Conservation (phyloP, 2,888 invertebrate genomes). For the Lomographa bimaculata region DNA sequence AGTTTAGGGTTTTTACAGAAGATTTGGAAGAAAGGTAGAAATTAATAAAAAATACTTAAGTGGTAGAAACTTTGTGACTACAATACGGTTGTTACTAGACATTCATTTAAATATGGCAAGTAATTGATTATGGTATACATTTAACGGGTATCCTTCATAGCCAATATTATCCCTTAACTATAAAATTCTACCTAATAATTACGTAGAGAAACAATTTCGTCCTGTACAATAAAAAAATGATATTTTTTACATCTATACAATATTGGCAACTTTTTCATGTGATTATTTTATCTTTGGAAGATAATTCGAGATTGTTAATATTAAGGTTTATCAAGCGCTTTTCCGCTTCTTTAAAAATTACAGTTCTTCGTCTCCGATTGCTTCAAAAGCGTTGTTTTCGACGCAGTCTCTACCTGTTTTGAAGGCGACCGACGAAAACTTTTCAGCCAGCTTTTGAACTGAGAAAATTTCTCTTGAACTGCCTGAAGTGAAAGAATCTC, state of each 20-base stretch:
- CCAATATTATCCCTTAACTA: slow-evolving; percentile 28
- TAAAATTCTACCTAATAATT: slow-evolving; percentile 18
- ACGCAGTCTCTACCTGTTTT: slow-evolving; percentile 88
- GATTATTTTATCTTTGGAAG: slow-evolving; percentile 55
- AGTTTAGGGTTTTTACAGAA: no score
- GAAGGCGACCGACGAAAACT: slow-evolving; percentile 88
- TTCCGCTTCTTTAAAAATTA: no score
- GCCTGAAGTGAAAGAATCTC: slow-evolving; percentile 76
- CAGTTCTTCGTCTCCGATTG: slow-evolving; percentile 97
- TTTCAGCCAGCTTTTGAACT: slow-evolving; percentile 89
- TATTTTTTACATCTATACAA: slow-evolving; percentile 50
- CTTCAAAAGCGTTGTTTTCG: slow-evolving; percentile 97
- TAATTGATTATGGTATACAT: slow-evolving; percentile 12
- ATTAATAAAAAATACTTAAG: no score
- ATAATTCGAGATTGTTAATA: slow-evolving; percentile 35
- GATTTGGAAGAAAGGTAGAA: no score
- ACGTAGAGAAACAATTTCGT: slow-evolving; percentile 17
- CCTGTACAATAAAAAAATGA: slow-evolving; percentile 45
- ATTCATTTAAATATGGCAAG: slow-evolving; percentile 24
- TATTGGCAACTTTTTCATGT: slow-evolving; percentile 59
- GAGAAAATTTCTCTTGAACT: slow-evolving; percentile 87
- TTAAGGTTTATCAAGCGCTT: no score
- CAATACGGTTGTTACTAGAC: slow-evolving; percentile 8
- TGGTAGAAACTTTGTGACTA: slow-evolving; percentile 18
- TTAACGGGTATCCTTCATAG: slow-evolving; percentile 34